Percentiles rank a stretch among this genome's conserved stretches.
phyloP scores from a whole-genome alignment of 2,888 invertebrate genomes.

The Minunthozetes semirufus region DNA sequence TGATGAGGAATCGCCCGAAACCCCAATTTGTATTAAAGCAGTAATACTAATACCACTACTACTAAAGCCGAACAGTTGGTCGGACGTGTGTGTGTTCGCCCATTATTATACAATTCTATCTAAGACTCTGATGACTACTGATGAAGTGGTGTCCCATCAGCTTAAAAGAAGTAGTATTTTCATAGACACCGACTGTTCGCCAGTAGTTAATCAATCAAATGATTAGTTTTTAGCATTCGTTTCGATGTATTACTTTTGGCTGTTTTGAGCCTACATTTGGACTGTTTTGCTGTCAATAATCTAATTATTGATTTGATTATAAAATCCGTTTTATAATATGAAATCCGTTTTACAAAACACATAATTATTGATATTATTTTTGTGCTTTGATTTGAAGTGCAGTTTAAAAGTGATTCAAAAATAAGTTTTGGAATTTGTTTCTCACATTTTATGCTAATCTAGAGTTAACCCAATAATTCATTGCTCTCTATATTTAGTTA shows the following conservation, averaged over 20 bases:
- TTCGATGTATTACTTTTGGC: not conserved
- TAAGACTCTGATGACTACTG: not conserved
- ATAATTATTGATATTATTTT: no score
- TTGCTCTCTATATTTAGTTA: not conserved
- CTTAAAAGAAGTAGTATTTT: not conserved
- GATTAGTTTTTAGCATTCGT: not conserved
- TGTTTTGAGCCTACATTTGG: not conserved
- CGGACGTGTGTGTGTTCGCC: not conserved
- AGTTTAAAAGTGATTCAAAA: no score
- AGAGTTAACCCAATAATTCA: slow-evolving; percentile 12
- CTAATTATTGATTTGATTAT: not conserved
- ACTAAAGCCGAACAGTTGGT: not conserved
- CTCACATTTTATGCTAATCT: slow-evolving; percentile 6
- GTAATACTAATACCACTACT: not conserved
- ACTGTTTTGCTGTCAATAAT: slow-evolving; percentile 8
- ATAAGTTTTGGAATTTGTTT: not conserved
- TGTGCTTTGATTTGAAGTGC: no score
- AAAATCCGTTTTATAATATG: not conserved
- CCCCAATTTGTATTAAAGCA: not conserved
- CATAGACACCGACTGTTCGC: not conserved
- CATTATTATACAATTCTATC: not conserved
- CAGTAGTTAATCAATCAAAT: not conserved
- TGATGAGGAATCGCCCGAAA: slow-evolving; percentile 2
- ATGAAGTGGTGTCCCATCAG: not conserved
- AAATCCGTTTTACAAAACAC: no score